Conservation (phyloP, 2,113 vertebrate species). For the Dicaeum eximium region DNA sequence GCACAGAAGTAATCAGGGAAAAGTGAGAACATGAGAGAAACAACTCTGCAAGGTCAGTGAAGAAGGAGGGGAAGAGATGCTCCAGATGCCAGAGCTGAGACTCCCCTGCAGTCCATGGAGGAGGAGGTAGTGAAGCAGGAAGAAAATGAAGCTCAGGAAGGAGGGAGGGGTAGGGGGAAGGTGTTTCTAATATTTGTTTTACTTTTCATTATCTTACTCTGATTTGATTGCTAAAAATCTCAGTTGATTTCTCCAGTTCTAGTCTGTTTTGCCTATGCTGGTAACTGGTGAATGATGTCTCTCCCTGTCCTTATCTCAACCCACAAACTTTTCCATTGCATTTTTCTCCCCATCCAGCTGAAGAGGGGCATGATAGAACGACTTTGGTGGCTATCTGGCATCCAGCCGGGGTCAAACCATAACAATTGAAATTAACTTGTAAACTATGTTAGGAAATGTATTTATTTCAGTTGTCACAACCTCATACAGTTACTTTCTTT, state of each 20-base stretch:
- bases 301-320: background rate
- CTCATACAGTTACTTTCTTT: background rate
- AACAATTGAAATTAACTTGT: background rate
- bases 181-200: background rate
- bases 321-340: background rate
- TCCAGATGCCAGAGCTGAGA: background rate
- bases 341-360: background rate
- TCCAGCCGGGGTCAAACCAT: background rate
- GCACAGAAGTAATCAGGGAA: background rate
- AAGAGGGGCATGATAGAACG: background rate
- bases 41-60: background rate
- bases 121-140: background rate
- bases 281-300: background rate
- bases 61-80: background rate
- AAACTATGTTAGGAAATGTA: background rate
- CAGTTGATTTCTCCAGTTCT: accelerated
- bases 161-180: background rate
- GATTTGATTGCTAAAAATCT: background rate
- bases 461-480: background rate
- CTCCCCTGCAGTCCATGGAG: background rate
- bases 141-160: background rate
- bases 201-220: background rate
- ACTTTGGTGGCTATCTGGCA: background rate
- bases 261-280: background rate
- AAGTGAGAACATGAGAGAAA: background rate